These are phyloP conservation scores for Trimorus sp. DNA, from an alignment of 2,888 invertebrate genomes.

Conservation along the genomic window DNA sequence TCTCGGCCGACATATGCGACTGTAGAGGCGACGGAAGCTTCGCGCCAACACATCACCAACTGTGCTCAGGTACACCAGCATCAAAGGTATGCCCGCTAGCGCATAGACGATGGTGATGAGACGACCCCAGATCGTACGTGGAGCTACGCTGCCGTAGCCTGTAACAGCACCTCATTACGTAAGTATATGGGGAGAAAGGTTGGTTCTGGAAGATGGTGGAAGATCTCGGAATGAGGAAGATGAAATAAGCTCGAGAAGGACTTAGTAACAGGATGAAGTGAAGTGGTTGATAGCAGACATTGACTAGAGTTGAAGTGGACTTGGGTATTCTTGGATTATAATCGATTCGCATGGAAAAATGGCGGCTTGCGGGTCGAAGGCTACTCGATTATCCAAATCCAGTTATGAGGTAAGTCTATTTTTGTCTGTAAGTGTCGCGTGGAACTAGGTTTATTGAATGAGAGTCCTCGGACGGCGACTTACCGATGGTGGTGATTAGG, in stretches of 20 bases:
- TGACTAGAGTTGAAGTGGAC: background rate
- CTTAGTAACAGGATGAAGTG: conserved; percentile 16
- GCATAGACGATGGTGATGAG: conserved; percentile 93
- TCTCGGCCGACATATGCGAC: conserved; percentile 82
- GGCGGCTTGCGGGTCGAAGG: conserved; percentile 1
- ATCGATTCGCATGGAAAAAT: background rate
- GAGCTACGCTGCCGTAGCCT: conserved; percentile 94
- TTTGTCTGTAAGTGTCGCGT: background rate
- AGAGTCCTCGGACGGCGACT: conserved; percentile 78
- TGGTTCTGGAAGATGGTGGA: no score
- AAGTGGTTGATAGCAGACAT: background rate
- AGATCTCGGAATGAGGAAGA: no score
- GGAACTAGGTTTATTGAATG: background rate
- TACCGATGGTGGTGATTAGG: conserved; percentile 96
- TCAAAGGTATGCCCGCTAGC: conserved; percentile 92
- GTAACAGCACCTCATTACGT: conserved; percentile 71
- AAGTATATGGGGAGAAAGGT: background rate
- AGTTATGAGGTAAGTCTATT: background rate
- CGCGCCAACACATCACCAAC: conserved; percentile 93
- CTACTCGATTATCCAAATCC: background rate
- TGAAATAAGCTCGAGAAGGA: no score
- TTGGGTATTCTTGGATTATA: background rate
- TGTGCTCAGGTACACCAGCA: conserved; percentile 93
- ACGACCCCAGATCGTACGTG: conserved; percentile 90
- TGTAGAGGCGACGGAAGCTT: conserved; percentile 88